Conservation (phyloP, 2,888 invertebrate species). For the Zygothrica quintamaculata region DNA sequence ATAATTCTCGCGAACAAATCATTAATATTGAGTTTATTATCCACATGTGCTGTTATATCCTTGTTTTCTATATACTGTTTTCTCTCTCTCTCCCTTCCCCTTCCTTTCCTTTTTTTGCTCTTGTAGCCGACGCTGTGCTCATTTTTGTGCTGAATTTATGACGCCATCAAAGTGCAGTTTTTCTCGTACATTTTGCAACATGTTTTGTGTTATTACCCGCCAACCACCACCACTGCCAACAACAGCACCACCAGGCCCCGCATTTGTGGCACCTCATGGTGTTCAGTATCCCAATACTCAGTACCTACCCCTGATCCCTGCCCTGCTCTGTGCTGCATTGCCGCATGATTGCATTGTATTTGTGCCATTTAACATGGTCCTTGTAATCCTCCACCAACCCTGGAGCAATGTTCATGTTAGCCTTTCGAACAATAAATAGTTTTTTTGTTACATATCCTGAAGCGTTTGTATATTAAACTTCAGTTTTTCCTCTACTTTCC, state of each 20-base stretch:
- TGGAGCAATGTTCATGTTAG: conserved; percentile 40
- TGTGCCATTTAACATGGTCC: conserved; percentile 69
- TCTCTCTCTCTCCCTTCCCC: no score
- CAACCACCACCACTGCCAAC: conserved; percentile 15
- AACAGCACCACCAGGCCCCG: conserved; percentile 19
- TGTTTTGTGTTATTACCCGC: conserved; percentile 60
- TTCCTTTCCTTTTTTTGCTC: conserved; percentile 16
- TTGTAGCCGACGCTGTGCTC: conserved; percentile 24
- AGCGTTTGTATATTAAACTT: conserved; percentile 6
- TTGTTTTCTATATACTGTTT: no score
- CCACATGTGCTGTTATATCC: conserved; percentile 30
- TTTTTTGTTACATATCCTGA: conserved; percentile 5
- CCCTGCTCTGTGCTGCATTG: conserved; percentile 10
- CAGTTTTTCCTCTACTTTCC: conserved; percentile 2
- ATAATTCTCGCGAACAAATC: conserved; percentile 48
- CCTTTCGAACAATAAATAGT: conserved; percentile 29
- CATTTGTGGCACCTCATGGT: conserved; percentile 27
- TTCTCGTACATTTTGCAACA: conserved; percentile 66
- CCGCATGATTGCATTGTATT: conserved; percentile 56
- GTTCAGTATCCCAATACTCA: conserved; percentile 9
- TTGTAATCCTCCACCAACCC: conserved; percentile 50
- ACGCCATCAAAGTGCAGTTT: conserved; percentile 71
- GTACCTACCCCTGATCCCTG: conserved; percentile 17
- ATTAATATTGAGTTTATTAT: conserved; percentile 61
- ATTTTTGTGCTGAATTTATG: conserved; percentile 62